phyloP scores from a whole-genome alignment of 2,113 vertebrate genomes.

The Dipodomys merriami region DNA sequence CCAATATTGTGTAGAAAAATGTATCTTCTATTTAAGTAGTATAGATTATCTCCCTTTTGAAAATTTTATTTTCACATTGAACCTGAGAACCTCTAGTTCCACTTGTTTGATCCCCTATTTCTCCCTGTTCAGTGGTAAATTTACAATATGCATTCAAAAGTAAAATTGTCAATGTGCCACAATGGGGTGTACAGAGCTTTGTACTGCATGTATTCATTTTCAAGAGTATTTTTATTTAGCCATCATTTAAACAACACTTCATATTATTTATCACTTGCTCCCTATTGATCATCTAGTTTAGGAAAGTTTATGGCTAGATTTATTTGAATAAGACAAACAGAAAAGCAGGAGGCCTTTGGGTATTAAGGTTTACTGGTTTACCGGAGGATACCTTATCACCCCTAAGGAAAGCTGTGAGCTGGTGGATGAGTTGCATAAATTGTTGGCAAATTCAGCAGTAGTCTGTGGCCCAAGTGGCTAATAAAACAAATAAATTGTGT shows the following conservation, averaged over 20 bases:
- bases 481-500: constrained; percentile 12
- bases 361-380: constrained; percentile 15
- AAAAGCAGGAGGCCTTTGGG: constrained; percentile 47
- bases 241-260: constrained; percentile 71
- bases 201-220: constrained; percentile 81
- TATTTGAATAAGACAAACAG: constrained; percentile 69
- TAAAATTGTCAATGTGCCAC: constrained; percentile 71
- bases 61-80: constrained; percentile 63
- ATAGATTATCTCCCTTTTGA: background rate
- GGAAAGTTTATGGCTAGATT: constrained; percentile 75
- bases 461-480: background rate
- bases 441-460: background rate
- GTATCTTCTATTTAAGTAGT: background rate
- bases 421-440: background rate
- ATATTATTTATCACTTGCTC: constrained; percentile 75
- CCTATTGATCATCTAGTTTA: constrained; percentile 78
- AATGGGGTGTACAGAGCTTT: constrained; percentile 60
- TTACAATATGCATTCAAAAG: constrained; percentile 71
- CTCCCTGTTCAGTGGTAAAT: constrained; percentile 74
- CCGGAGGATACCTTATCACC: constrained; percentile 51
- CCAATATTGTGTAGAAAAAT: background rate
- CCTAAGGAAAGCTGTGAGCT: constrained; percentile 62
- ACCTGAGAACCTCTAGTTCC: constrained; percentile 27
- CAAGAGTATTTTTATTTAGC: constrained; percentile 70
- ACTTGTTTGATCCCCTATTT: constrained; percentile 63